These are phyloP conservation scores for Macropus fuliginosus DNA, from an alignment of 2,797 vertebrate species.

Conservation along the genomic window DNA sequence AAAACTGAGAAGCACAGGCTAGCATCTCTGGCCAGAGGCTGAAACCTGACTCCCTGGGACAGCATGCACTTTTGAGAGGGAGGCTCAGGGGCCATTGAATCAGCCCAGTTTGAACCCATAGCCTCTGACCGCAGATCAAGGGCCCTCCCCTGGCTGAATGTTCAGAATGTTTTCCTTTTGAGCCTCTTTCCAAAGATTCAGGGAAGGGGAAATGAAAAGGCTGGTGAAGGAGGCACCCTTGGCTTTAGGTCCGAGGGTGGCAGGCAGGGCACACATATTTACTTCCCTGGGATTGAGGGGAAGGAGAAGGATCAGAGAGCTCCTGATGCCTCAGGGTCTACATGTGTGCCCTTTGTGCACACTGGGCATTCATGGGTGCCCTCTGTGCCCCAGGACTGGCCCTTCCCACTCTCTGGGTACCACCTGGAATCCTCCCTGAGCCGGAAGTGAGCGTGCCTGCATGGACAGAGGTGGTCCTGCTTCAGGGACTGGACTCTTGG, in stretches of 20 bases:
- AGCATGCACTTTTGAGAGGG: accelerated
- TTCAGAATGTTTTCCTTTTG: neutral
- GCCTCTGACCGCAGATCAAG: too few species aligned
- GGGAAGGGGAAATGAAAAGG: neutral
- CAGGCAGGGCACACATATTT: too few species aligned
- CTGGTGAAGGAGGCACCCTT: neutral
- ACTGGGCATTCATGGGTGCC: neutral
- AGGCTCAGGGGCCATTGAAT: too few species aligned
- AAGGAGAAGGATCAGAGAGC: too few species aligned
- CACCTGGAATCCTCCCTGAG: neutral
- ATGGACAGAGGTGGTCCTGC: too few species aligned
- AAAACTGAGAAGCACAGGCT: too few species aligned
- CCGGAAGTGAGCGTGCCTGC: too few species aligned
- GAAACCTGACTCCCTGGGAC: too few species aligned
- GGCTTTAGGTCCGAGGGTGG: neutral
- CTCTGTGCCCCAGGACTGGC: neutral
- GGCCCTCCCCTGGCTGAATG: too few species aligned
- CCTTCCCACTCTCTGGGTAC: neutral
- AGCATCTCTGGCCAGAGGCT: neutral
- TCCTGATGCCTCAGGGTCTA: too few species aligned
- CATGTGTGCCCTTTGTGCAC: neutral
- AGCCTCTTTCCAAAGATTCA: neutral
- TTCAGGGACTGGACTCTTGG: too few species aligned
- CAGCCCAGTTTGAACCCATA: neutral
- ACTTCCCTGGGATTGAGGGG: neutral